These are phyloP conservation scores for Paradisaea rubra DNA, from an alignment of 2,113 vertebrate genomes.

Conservation along the genomic window DNA sequence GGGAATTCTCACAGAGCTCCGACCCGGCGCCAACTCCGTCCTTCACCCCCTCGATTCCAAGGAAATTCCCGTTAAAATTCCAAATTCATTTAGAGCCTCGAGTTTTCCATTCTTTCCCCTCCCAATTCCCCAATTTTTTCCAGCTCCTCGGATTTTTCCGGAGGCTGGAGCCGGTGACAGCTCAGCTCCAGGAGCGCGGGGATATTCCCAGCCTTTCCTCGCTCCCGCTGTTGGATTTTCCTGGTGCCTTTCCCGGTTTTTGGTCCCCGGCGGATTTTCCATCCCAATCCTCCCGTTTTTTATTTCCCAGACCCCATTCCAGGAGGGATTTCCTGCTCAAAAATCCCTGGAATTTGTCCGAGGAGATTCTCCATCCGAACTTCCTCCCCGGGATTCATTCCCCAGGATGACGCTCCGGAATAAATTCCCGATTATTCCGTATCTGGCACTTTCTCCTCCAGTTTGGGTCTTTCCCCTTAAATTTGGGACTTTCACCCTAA, in stretches of 20 bases:
- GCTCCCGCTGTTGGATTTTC: not conserved
- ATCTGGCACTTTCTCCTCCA: not conserved
- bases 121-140: conserved; percentile 18
- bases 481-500: not conserved
- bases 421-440: not conserved
- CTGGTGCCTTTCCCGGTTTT: fast-evolving
- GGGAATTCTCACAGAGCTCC: not conserved
- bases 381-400: not conserved
- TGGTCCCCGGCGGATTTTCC: not conserved
- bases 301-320: not conserved
- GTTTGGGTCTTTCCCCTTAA: not conserved
- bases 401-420: not conserved
- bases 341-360: fast-evolving
- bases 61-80: conserved; percentile 61
- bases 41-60: conserved; percentile 55
- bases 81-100: conserved; percentile 56
- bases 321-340: not conserved
- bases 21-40: not conserved
- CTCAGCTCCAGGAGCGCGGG: not conserved
- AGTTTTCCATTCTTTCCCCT: not conserved
- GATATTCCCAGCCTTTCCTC: not conserved
- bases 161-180: not conserved
- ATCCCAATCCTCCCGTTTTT: not conserved
- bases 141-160: not conserved
- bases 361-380: not conserved